Evolutionary conservation across 2,888 invertebrate genomes (phyloP).

Genomic region (Drosophila colorata): DNA sequence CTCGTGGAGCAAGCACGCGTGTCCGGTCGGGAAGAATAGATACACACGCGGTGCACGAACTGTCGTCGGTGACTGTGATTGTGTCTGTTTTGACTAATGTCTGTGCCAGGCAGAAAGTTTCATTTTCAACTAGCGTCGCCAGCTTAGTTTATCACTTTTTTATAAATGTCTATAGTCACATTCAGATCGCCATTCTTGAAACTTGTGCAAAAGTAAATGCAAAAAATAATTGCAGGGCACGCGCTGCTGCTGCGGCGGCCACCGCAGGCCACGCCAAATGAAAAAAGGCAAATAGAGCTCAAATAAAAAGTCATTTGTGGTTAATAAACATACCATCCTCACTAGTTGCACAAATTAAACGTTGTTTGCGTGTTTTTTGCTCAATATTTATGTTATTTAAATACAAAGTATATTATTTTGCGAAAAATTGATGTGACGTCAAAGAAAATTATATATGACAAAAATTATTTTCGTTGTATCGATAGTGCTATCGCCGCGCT

Average conservation of each 20-base stretch:
- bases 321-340: slow-evolving; percentile 49
- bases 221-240: slow-evolving; percentile 23
- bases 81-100: neutral
- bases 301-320: neutral
- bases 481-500: slow-evolving; percentile 11
- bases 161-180: neutral
- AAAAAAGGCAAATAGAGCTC: slow-evolving; percentile 3
- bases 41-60: slow-evolving; percentile 9
- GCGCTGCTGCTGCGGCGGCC: slow-evolving; percentile 30
- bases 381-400: slow-evolving; percentile 15
- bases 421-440: slow-evolving; percentile 54
- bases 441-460: slow-evolving; percentile 56
- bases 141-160: neutral
- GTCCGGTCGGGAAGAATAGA: neutral
- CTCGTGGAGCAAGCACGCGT: neutral
- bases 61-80: neutral
- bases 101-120: neutral
- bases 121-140: neutral
- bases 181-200: slow-evolving; percentile 1
- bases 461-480: slow-evolving; percentile 36
- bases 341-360: slow-evolving; percentile 12
- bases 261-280: slow-evolving; percentile 31
- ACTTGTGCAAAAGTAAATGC: slow-evolving; percentile 15
- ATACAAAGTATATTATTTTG: slow-evolving; percentile 38
- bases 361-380: slow-evolving; percentile 17